Percentiles rank a stretch among this genome's conserved stretches.
Conservation (phyloP, 2,888 invertebrate genomes). For the Malthinus seriepunctatus region DNA sequence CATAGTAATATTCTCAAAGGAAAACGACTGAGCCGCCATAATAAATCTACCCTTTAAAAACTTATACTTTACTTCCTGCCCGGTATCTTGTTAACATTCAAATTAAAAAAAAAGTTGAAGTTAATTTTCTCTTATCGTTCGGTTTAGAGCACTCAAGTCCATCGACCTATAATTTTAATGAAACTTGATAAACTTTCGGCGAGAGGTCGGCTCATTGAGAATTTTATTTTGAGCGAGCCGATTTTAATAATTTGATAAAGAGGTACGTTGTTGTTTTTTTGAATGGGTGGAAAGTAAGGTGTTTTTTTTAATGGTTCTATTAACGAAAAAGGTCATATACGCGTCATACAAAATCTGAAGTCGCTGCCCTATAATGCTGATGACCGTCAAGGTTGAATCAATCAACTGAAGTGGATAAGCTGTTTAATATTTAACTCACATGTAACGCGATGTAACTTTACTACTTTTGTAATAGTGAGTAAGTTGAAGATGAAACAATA, state of each 20-base stretch:
- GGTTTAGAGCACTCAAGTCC: constrained; percentile 13
- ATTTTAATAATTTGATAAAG: too few relatives aligned
- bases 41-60: constrained; percentile 31
- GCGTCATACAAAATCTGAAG: constrained; percentile 18
- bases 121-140: not conserved
- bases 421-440: constrained; percentile 46
- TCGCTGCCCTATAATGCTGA: constrained; percentile 38
- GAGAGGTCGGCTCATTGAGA: constrained; percentile 16
- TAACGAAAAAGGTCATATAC: constrained; percentile 19
- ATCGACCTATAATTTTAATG: constrained; percentile 24
- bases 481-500: constrained; percentile 18
- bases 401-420: constrained; percentile 52
- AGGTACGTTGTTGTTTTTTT: too few relatives aligned
- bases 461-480: constrained; percentile 16
- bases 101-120: not conserved
- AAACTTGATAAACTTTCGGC: constrained; percentile 23
- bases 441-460: constrained; percentile 37
- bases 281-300: too few relatives aligned
- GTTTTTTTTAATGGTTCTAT: not conserved
- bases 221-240: too few relatives aligned
- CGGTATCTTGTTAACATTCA: not conserved
- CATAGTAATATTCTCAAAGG: constrained; percentile 44
- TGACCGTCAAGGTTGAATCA: constrained; percentile 50
- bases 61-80: constrained; percentile 18
- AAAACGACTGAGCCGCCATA: constrained; percentile 38